Evolutionary conservation across 2,888 invertebrate genomes (phyloP), one percentile per base, ranked within the genome.

Genomic region (Watsonalla binaria): DNA sequence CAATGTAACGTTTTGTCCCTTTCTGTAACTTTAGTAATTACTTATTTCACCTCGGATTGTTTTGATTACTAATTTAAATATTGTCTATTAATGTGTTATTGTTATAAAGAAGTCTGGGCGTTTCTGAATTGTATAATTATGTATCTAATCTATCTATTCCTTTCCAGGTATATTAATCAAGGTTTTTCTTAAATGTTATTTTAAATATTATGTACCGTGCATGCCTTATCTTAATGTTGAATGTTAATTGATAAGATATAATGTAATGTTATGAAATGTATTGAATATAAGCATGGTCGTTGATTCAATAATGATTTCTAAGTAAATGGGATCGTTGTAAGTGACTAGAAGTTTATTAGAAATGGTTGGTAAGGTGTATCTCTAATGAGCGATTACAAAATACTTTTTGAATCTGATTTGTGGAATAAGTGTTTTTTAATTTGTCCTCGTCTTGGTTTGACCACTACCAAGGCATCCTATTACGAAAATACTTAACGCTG

Each of bases 261-360:
- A 42, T 42, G 11, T 0, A 11, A 42, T 42, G 42, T 42, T 42
- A 11, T 11, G 42, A 42, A 62, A 54, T 45, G 39, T 53, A 54
- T 71, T 65, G 63, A 61, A 56, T 37, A 37, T 37, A 42, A 42
- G 11, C 42, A 42, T 42, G 42, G 11, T 2, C 11, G 11, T 8
- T 11, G 42, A 42, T 42, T 42, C 42, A 42, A 42, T 1, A 42
- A 42, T 42, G 42, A 42, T 11, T 5, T 42, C 11, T 11, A 11
- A 42, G 5, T 8, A 11, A 0, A 11, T 42, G 9, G 9, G 42
- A 24, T 24, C 24, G 24, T 24, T 24, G n/a, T n/a, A 24, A 24
- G 5, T 1, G 8, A 37, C 8, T 37, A 8, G 11, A 42, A 11
- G 11, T 11, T 11, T 11, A 11, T 11, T 42, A 42, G 42, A 11